A percentile compares a stretch with the other conserved stretches of the same genome.
phyloP scores from a whole-genome alignment of 2,888 invertebrate genomes.

The Callimorpha dominula region DNA sequence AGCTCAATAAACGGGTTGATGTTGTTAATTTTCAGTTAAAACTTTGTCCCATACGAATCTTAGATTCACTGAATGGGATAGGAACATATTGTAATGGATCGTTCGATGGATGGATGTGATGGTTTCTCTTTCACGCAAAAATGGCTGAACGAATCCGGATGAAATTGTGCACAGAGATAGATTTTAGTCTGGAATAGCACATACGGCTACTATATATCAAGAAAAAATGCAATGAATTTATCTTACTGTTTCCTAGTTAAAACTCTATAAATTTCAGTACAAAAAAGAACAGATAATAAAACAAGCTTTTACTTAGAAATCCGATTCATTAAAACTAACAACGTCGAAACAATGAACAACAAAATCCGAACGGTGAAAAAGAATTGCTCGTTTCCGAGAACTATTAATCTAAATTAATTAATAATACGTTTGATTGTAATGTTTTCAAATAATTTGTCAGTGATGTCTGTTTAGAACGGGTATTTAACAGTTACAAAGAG shows the following conservation, averaged over 20 bases:
- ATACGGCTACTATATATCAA: no score
- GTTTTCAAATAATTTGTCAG: not conserved
- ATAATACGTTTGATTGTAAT: not conserved
- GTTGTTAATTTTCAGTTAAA: constrained; percentile 47
- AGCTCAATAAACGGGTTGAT: constrained; percentile 23
- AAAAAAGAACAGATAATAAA: not conserved
- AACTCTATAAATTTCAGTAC: not conserved
- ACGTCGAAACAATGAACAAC: not conserved
- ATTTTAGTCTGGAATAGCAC: no score
- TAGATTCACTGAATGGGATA: constrained; percentile 31
- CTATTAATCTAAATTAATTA: constrained; percentile 1
- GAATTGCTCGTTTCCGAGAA: not conserved
- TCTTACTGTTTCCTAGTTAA: not conserved
- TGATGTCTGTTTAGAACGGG: constrained; percentile 2
- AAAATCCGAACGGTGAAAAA: not conserved
- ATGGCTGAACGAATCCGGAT: no score
- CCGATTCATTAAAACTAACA: not conserved
- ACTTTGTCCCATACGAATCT: constrained; percentile 34
- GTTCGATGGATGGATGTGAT: no score
- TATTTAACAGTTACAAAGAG: not conserved
- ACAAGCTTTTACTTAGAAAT: constrained; percentile 1
- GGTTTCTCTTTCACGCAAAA: no score
- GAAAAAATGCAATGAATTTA: not conserved
- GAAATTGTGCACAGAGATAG: no score
- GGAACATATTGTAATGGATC: not conserved